Evolutionary conservation across 2,888 invertebrate species (phyloP).

Genomic region (Drosophila demipolita): DNA sequence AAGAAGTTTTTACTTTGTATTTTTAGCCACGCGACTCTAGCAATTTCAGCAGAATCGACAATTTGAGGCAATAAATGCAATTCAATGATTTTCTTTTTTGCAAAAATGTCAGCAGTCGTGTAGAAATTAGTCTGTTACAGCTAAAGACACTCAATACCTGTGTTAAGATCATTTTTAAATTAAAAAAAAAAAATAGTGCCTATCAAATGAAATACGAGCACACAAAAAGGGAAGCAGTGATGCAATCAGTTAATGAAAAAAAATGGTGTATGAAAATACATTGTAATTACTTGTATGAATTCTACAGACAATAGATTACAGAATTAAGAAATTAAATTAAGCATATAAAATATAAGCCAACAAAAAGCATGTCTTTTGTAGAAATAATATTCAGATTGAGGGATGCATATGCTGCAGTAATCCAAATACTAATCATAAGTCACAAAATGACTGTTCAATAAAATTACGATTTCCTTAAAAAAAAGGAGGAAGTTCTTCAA

Average conservation of each 20-base stretch:
- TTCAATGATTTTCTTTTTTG: neutral
- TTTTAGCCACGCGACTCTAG: conserved; percentile 44
- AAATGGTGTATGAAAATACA: neutral
- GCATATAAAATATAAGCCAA: neutral
- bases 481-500: conserved; percentile 42
- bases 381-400: conserved; percentile 16
- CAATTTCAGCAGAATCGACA: conserved; percentile 36
- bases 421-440: conserved; percentile 76
- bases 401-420: conserved; percentile 31
- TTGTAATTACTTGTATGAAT: neutral
- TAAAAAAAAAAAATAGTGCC: conserved; percentile 1
- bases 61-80: conserved; percentile 24
- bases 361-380: neutral
- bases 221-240: neutral
- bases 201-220: conserved; percentile 17
- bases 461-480: conserved; percentile 68
- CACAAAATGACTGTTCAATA: conserved; percentile 66
- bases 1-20: conserved; percentile 1
- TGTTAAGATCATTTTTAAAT: neutral
- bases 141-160: conserved; percentile 6
- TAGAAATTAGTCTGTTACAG: conserved; percentile 1
- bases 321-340: neutral
- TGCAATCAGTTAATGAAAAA: neutral
- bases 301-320: neutral
- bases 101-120: conserved; percentile 15